Evolutionary conservation across 2,113 vertebrate genomes (phyloP), one percentile per base, ranked within the genome.

Genomic region (Hippocampus barbouri): DNA sequence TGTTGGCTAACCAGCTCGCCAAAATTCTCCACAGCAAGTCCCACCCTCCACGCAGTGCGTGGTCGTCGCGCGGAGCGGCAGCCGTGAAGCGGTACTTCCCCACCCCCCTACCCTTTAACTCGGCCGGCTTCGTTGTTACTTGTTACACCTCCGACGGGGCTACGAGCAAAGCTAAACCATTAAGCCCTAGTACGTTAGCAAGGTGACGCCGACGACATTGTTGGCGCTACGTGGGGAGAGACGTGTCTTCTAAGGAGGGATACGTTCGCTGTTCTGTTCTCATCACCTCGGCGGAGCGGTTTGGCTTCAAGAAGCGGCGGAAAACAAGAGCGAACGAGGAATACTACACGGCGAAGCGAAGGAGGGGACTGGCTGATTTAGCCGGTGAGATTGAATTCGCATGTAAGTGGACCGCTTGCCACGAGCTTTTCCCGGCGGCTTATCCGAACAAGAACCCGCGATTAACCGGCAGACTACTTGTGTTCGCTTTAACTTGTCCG

Each of bases 291-390:
- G 76, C 81, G 80, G 71, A 78, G 79, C 82, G 83, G 83, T 73
- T 80, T 83, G 78, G 75, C 57, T 66, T 72, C 67, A 85, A 85
- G 87, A 87, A 82, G 81, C 88, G 83, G 77, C 79, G 81, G 59
- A 61, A 88, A 81, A 85, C 74, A 82, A 82, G 85, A 72, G 74
- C 45, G 77, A 85, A 81, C 79, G 71, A 83, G 85, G 84, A 88
- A 84, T 84, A 66, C 64, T 25, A 77, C 78, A 21, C 61, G 51
- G 80, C 72, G 78, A 68, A 86, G 80, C 73, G 78, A 68, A 86
- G 85, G 83, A 85, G 85, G 86, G 79, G 81, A 83, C 87, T 85
- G 89, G 89, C 87, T 87, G 65, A 66, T 83, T 81, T 75, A 85
- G 86, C 89, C 86, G 87, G 89, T 78, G 83, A 85, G 79, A 86